These are phyloP conservation scores for Erithacus rubecula DNA, from an alignment of 2,797 vertebrate genomes.

Conservation along the genomic window DNA sequence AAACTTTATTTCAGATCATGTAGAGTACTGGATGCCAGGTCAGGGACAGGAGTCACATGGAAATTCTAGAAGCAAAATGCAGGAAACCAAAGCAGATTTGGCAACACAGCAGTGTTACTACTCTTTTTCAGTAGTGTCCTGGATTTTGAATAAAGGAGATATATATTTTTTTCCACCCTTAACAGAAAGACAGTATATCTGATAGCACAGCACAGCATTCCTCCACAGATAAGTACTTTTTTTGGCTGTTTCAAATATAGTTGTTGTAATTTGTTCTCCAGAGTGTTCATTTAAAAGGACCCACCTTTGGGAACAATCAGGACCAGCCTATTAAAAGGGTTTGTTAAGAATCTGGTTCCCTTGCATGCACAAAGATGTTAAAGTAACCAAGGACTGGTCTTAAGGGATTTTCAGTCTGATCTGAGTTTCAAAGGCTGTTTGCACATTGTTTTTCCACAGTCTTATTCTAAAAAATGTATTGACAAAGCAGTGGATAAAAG, in stretches of 20 bases:
- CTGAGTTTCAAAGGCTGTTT: constrained; percentile 23
- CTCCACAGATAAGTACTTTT: not conserved
- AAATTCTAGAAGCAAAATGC: not conserved
- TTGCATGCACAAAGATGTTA: not conserved
- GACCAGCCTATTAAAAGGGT: not conserved
- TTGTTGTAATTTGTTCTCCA: not conserved
- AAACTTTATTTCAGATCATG: not conserved
- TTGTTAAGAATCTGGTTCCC: not conserved
- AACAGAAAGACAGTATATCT: not conserved
- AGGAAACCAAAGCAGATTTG: not conserved
- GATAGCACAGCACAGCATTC: not conserved
- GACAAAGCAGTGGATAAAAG: constrained; percentile 5
- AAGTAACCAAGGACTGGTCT: not conserved
- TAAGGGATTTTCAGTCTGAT: constrained; percentile 21
- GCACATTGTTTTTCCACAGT: constrained; percentile 23
- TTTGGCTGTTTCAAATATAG: constrained; percentile 1
- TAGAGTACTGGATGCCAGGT: not conserved
- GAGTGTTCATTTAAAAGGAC: not conserved
- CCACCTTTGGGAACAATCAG: not conserved
- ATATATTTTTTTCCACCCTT: not conserved
- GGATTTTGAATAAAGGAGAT: not conserved
- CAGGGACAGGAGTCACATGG: not conserved
- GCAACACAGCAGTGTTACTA: not conserved
- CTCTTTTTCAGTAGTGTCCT: not conserved
- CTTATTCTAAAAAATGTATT: constrained; percentile 15